These are phyloP conservation scores for Polyommatus iphigenia DNA, from an alignment of 2,888 invertebrate species.

Conservation along the genomic window DNA sequence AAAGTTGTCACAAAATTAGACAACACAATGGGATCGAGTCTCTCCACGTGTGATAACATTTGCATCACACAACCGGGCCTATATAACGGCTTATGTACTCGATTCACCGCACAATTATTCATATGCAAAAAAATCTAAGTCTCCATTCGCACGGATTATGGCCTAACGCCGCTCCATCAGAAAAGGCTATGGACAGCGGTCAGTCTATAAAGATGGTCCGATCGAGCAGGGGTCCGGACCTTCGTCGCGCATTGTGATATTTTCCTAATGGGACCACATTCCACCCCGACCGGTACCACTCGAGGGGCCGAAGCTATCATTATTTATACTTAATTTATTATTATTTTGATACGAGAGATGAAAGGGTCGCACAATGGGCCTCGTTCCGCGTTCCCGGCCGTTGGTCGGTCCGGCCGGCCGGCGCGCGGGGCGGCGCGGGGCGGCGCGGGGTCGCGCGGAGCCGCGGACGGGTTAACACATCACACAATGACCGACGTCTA, in stretches of 20 bases:
- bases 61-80: constrained; percentile 35
- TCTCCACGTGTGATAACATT: constrained; percentile 38
- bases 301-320: constrained; percentile 53
- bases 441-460: constrained; percentile 32
- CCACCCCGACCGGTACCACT: constrained; percentile 68
- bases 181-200: constrained; percentile 67
- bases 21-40: constrained; percentile 29
- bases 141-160: constrained; percentile 67
- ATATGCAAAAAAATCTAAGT: constrained; percentile 67
- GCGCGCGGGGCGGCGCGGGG: constrained; percentile 24
- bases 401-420: constrained; percentile 59
- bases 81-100: constrained; percentile 43
- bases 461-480: constrained; percentile 44
- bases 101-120: constrained; percentile 52
- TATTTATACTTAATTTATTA: constrained; percentile 78
- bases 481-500: constrained; percentile 41
- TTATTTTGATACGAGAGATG: constrained; percentile 77
- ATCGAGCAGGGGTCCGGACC: constrained; percentile 63
- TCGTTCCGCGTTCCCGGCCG: constrained; percentile 68
- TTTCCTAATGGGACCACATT: constrained; percentile 77
- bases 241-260: constrained; percentile 68
- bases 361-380: constrained; percentile 68
- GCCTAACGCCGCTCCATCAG: constrained; percentile 66
- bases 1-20: constrained; percentile 2
- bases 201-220: constrained; percentile 74